Conservation (phyloP, 2,113 vertebrate species). For the Tetrao urogallus region DNA sequence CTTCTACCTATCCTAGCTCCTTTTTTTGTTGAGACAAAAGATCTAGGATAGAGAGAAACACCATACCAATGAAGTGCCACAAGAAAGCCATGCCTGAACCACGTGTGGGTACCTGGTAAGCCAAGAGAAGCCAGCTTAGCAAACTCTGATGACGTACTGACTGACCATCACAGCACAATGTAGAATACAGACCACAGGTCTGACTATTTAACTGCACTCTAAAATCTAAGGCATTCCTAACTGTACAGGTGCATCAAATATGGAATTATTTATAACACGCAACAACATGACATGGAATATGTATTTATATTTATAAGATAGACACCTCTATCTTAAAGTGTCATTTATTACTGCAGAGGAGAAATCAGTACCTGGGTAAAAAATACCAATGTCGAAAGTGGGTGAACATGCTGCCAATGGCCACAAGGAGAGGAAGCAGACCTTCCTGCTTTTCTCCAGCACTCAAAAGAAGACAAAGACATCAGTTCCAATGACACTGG, state of each 20-base stretch:
- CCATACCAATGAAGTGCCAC: not conserved
- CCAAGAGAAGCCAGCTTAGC: not conserved
- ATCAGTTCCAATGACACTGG: not conserved
- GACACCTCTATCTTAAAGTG: not conserved
- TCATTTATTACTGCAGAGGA: not conserved
- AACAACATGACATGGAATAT: not conserved
- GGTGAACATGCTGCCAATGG: not conserved
- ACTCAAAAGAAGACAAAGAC: not conserved
- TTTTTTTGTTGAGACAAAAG: not conserved
- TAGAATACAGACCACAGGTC: not conserved
- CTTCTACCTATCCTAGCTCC: not conserved
- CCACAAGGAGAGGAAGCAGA: not conserved
- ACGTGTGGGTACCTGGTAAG: not conserved
- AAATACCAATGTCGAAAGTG: accelerated
- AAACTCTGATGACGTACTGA: not conserved
- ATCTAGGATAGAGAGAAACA: not conserved
- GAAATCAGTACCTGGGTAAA: not conserved
- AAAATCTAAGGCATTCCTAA: not conserved
- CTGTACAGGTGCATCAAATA: not conserved
- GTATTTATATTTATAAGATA: not conserved
- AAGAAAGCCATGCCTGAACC: not conserved
- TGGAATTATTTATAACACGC: not conserved
- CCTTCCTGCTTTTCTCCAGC: constrained; percentile 41
- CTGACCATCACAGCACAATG: not conserved
- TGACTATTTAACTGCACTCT: not conserved